Percentiles rank a stretch among this genome's conserved stretches.
Conservation (phyloP, 2,888 invertebrate species). For the Monochamus alternatus region DNA sequence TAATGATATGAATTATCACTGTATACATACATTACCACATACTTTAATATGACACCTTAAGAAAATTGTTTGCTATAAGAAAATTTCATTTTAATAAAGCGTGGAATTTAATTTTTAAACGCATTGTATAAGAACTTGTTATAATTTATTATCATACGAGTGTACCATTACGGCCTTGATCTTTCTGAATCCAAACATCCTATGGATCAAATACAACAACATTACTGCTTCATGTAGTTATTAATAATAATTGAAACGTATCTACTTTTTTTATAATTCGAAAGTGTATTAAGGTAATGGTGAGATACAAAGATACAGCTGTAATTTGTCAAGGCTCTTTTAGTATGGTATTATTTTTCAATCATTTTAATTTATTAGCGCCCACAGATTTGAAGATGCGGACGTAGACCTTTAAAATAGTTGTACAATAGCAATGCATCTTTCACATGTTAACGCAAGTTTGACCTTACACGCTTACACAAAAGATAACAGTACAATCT, state of each 20-base stretch:
- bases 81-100: no score
- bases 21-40: no score
- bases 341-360: no score
- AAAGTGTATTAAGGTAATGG: not conserved
- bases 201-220: not conserved
- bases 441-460: slow-evolving; percentile 1
- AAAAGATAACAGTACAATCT: not conserved
- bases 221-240: not conserved
- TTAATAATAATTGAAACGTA: not conserved
- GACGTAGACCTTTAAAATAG: no score
- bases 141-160: not conserved
- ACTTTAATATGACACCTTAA: no score
- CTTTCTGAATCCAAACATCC: not conserved
- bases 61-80: no score
- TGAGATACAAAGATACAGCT: not conserved
- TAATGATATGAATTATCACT: no score
- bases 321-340: not conserved
- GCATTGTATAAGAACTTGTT: not conserved
- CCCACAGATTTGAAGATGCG: no score
- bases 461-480: slow-evolving; percentile 7
- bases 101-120: no score
- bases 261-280: not conserved
- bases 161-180: slow-evolving; percentile 3
- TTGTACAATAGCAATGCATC: not conserved
- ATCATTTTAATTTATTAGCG: no score